Conservation (phyloP, 1,140 invertebrate species). For the Caenorhabditis tropicalis region DNA sequence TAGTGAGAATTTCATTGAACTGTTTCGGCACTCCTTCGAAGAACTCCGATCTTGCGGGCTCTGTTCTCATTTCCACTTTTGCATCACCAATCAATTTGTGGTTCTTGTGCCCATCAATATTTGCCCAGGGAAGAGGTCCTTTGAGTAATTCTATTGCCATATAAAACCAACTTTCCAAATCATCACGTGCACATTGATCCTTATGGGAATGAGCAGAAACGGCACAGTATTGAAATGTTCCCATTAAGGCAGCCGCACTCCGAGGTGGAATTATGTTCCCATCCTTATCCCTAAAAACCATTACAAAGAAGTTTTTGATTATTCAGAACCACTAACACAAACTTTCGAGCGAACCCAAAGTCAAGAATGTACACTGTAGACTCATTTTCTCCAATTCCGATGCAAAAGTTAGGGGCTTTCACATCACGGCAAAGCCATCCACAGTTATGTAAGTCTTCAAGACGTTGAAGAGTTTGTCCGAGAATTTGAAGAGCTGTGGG, state of each 20-base stretch:
- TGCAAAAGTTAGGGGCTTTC: constrained; percentile 64
- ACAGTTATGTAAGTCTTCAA: constrained; percentile 60
- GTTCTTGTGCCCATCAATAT: constrained; percentile 56
- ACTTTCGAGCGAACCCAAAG: constrained; percentile 64
- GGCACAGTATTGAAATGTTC: constrained; percentile 64
- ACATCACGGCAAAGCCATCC: constrained; percentile 60
- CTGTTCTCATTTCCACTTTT: background rate
- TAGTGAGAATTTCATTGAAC: constrained; percentile 57
- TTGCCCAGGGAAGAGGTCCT: constrained; percentile 61
- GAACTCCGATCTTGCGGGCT: constrained; percentile 44
- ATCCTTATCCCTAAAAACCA: constrained; percentile 56
- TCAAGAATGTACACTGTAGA: constrained; percentile 63
- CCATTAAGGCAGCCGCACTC: constrained; percentile 58
- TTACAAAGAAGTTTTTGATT: background rate
- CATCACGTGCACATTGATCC: constrained; percentile 61
- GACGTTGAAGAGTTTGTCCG: constrained; percentile 57
- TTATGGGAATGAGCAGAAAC: constrained; percentile 59
- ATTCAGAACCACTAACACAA: constrained; percentile 38
- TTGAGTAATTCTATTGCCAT: constrained; percentile 58
- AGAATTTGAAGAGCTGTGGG: constrained; percentile 58
- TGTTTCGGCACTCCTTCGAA: constrained; percentile 55
- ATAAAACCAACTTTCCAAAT: constrained; percentile 62
- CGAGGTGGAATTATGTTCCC: constrained; percentile 58
- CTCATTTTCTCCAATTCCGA: constrained; percentile 55
- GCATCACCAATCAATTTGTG: constrained; percentile 59